Evolutionary conservation across 2,888 invertebrate genomes (phyloP).

Genomic region (Nemotelus nigrinus): DNA sequence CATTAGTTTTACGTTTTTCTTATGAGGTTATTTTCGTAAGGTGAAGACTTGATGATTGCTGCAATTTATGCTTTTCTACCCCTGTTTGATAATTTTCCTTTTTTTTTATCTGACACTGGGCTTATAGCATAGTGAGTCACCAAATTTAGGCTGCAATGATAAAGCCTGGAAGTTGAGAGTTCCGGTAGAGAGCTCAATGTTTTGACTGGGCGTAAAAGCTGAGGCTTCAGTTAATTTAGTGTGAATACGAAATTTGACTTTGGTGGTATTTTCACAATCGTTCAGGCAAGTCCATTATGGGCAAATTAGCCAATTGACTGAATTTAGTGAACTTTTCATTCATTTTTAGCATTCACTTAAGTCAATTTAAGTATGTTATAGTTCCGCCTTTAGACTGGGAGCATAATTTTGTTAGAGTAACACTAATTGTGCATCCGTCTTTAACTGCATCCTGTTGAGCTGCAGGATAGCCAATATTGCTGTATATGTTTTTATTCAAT

Average conservation of each 20-base stretch:
- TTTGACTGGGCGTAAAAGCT: too few relatives aligned
- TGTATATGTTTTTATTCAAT: slow-evolving; percentile 53
- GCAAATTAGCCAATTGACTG: too few relatives aligned
- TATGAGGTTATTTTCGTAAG: not conserved
- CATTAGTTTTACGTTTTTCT: not conserved
- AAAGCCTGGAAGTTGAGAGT: too few relatives aligned
- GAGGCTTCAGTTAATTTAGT: too few relatives aligned
- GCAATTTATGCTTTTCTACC: not conserved
- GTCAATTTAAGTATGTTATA: not conserved
- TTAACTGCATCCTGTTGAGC: not conserved
- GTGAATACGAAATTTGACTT: too few relatives aligned
- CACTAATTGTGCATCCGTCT: not conserved
- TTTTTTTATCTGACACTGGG: not conserved
- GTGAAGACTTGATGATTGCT: not conserved
- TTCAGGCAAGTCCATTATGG: too few relatives aligned
- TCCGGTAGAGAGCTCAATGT: too few relatives aligned
- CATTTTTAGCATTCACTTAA: not conserved
- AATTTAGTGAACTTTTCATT: too few relatives aligned
- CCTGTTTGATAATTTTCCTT: not conserved
- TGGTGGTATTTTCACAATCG: too few relatives aligned
- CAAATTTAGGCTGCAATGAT: too few relatives aligned
- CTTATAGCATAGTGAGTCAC: too few relatives aligned
- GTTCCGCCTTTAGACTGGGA: not conserved
- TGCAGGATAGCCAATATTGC: not conserved
- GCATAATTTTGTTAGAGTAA: not conserved